phyloP scores from a whole-genome alignment of 2,113 vertebrate species.

The Anoplopoma fimbria region DNA sequence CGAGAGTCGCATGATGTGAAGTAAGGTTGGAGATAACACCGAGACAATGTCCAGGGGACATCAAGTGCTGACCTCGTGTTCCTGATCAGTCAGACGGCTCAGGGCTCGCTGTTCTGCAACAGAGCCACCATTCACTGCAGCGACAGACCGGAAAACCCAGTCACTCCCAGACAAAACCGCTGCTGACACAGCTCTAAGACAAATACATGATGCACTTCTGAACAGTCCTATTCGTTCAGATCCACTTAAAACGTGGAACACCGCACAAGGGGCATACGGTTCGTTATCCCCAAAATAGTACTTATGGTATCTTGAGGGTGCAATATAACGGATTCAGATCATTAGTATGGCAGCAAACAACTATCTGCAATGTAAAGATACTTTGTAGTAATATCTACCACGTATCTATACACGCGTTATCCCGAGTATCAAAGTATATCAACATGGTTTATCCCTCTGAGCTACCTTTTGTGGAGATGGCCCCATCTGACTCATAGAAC shows the following conservation, averaged over 20 bases:
- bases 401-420: too few relatives aligned
- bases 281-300: neutral
- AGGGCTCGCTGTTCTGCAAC: conserved; percentile 53
- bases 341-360: too few relatives aligned
- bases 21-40: conserved; percentile 18
- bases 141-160: neutral
- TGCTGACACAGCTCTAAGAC: conserved; percentile 34
- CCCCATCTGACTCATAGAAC: too few relatives aligned
- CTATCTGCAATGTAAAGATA: too few relatives aligned
- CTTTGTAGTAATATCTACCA: too few relatives aligned
- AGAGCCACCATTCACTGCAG: conserved; percentile 69
- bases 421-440: too few relatives aligned
- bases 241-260: neutral
- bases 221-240: conserved; percentile 27
- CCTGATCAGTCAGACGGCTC: conserved; percentile 58
- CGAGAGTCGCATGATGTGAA: conserved; percentile 25
- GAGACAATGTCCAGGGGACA: conserved; percentile 55
- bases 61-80: conserved; percentile 68
- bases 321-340: too few relatives aligned
- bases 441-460: too few relatives aligned
- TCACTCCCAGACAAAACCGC: neutral
- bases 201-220: conserved; percentile 50
- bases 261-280: conserved; percentile 5
- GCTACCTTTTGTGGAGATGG: too few relatives aligned
- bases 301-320: too few relatives aligned